Evolutionary conservation across 2,113 vertebrate species (phyloP).

Genomic region (Xenus cinereus): DNA sequence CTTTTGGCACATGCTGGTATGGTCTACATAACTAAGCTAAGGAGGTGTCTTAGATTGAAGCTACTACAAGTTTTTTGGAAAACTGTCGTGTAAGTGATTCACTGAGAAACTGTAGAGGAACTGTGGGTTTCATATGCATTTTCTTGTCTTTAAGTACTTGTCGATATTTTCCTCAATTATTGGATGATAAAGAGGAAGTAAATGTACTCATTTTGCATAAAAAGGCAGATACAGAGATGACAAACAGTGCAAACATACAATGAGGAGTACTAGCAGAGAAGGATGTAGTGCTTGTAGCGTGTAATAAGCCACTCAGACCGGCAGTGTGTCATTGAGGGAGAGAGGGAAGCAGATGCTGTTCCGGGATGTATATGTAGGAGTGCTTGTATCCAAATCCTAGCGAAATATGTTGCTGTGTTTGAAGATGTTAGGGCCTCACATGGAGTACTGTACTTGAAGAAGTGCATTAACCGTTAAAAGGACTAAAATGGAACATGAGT

Average conservation of each 20-base stretch:
- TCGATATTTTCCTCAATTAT: not conserved
- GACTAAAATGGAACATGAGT: not conserved
- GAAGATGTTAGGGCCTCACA: not conserved
- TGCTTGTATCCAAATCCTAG: not conserved
- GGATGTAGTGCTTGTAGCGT: not conserved
- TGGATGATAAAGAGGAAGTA: not conserved
- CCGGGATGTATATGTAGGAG: accelerated
- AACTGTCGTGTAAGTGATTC: not conserved
- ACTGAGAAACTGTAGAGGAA: not conserved
- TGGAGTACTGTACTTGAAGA: not conserved
- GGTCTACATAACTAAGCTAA: not conserved
- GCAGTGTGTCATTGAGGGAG: not conserved
- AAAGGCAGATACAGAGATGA: not conserved
- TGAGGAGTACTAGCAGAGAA: not conserved
- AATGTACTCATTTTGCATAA: not conserved
- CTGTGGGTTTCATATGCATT: not conserved
- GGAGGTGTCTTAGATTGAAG: not conserved
- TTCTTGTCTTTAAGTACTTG: not conserved
- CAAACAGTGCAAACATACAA: not conserved
- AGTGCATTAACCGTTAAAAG: not conserved
- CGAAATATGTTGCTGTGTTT: not conserved
- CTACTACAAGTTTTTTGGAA: not conserved
- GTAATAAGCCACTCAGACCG: not conserved
- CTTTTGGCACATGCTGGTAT: not conserved
- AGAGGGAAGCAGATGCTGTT: not conserved